Conservation (phyloP, 2,888 invertebrate species). For the Tinea trinotella region DNA sequence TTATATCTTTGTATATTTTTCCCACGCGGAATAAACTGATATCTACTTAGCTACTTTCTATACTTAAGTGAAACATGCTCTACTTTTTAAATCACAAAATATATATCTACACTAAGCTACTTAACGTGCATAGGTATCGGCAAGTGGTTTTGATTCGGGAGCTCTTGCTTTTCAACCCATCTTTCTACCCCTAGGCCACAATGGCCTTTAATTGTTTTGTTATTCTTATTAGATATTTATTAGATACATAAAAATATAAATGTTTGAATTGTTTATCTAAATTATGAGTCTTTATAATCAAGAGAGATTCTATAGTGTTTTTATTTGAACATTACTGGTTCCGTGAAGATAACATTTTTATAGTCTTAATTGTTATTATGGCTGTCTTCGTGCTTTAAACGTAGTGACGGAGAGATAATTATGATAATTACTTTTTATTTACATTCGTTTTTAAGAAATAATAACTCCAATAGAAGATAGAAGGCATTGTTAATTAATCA, state of each 20-base stretch:
- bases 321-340: conserved; percentile 62
- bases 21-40: neutral
- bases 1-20: neutral
- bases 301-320: conserved; percentile 40
- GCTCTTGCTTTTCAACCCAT: too few relatives aligned
- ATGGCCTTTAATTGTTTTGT: too few relatives aligned
- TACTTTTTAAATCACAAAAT: neutral
- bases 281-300: conserved; percentile 35
- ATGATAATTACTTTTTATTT: conserved; percentile 57
- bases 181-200: too few relatives aligned
- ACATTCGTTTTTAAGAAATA: conserved; percentile 31
- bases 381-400: conserved; percentile 38
- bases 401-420: conserved; percentile 54
- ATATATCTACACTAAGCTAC: too few relatives aligned
- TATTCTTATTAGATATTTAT: too few relatives aligned
- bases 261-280: too few relatives aligned
- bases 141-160: too few relatives aligned
- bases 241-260: too few relatives aligned
- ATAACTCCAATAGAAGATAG: too few relatives aligned
- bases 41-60: neutral
- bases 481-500: neutral
- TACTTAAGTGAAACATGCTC: neutral
- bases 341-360: conserved; percentile 56
- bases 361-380: conserved; percentile 59
- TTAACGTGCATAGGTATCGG: too few relatives aligned